These are phyloP conservation scores for Gyrodactylus bullatarudis DNA, from an alignment of 1,140 invertebrate species.

Conservation along the genomic window DNA sequence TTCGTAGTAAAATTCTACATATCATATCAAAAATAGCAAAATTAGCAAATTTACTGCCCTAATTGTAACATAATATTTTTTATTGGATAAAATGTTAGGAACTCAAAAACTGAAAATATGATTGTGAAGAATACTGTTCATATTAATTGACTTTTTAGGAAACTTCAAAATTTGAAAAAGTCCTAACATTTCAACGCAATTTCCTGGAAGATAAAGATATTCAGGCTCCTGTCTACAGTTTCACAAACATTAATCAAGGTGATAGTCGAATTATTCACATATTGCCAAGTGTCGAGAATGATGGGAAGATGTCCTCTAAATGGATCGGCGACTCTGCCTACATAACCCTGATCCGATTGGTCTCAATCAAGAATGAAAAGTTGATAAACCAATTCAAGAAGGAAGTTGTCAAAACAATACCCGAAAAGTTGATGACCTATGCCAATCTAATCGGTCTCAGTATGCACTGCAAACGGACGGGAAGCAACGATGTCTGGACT, in stretches of 20 bases:
- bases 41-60: no score
- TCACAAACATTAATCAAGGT: background rate
- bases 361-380: background rate
- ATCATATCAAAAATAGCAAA: no score
- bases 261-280: background rate
- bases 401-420: background rate
- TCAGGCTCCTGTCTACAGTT: background rate
- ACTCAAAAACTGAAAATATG: no score
- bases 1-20: no score
- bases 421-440: background rate
- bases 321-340: background rate
- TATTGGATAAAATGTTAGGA: no score
- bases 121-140: background rate
- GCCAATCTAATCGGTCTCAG: background rate
- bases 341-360: background rate
- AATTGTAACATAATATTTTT: no score
- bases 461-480: background rate
- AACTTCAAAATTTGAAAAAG: background rate
- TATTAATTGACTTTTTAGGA: background rate
- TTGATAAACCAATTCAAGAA: background rate
- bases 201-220: background rate
- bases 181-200: background rate
- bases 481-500: background rate
- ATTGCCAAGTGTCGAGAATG: background rate
- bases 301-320: background rate